phyloP scores from a whole-genome alignment of 2,888 invertebrate genomes.

The Tetranychus piercei region DNA sequence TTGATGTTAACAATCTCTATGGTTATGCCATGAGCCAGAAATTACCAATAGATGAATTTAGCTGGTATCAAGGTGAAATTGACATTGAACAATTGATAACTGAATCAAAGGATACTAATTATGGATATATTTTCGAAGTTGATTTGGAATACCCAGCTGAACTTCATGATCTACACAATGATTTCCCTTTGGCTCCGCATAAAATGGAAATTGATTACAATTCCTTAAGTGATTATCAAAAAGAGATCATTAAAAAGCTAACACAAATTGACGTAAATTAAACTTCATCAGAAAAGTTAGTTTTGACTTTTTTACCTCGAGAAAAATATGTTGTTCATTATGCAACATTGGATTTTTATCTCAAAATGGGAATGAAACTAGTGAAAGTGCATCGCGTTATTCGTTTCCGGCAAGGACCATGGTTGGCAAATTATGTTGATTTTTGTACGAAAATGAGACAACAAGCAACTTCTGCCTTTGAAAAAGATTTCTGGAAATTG shows the following conservation, averaged over 20 bases:
- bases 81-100: not conserved
- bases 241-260: not conserved
- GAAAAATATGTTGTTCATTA: constrained; percentile 3
- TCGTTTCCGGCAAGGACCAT: constrained; percentile 22
- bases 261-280: not conserved
- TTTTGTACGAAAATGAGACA: constrained; percentile 25
- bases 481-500: constrained; percentile 32
- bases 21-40: constrained; percentile 11
- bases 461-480: constrained; percentile 30
- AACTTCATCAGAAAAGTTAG: constrained; percentile 12
- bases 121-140: not conserved
- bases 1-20: constrained; percentile 4
- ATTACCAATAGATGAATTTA: constrained; percentile 18
- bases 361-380: not conserved
- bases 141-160: not conserved
- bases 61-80: constrained; percentile 12
- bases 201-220: not conserved
- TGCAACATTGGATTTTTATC: not conserved
- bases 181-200: not conserved
- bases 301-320: constrained; percentile 22
- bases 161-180: constrained; percentile 7
- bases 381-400: not conserved
- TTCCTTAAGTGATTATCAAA: not conserved
- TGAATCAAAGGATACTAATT: not conserved
- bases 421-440: constrained; percentile 24